Base-by-base conservation (phyloP, 2,888 invertebrate genomes). In the Spodoptera littoralis region DNA sequence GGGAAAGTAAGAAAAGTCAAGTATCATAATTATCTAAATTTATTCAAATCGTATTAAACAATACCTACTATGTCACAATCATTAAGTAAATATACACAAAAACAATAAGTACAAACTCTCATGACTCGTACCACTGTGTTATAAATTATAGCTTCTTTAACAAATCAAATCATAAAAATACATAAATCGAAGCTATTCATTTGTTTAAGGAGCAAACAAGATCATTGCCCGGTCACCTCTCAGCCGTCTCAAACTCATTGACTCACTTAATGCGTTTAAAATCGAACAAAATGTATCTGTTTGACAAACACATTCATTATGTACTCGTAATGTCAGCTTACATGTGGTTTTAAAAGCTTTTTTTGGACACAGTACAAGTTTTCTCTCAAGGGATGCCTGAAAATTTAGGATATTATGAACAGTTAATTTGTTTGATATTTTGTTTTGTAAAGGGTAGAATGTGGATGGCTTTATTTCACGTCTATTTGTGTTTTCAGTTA, bases 191-290 rank as follows among this genome's bases (percentile, higher is more conserved):
- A 60, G 27, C 60, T 56, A 57, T 57, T 43, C 24, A 58, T 57
- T 27, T 30, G 49, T 30, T 36, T 36, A 36, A 36, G 9, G 27
- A 51, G n/a, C 22, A 55, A 49, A 44, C n/a, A 64, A 66, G 76
- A 60, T 72, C 76, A 68, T 76, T 11, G 79, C 55, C 79, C 77
- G 72, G 62, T 60, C 67, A 69, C 53, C 49, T 71, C 70, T 11
- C 60, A 57, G 52, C 52, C 49, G 62, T 74, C 59, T 70, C 52
- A 74, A 65, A 60, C 57, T 43, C 36, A 64, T 70, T 73, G 60
- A 73, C 53, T 73, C 72, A 70, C 56, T 70, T 72, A 76, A 73
- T 73, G 70, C 49, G 47, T 76, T 72, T 76, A 73, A 70, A 76
- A 76, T 72, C 61, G 46, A 60, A 76, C 63, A 66, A 69, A 68